Evolutionary conservation across 2,113 vertebrate genomes (phyloP), one percentile per base, ranked within the genome.

Genomic region (Triplophysa siluroides): DNA sequence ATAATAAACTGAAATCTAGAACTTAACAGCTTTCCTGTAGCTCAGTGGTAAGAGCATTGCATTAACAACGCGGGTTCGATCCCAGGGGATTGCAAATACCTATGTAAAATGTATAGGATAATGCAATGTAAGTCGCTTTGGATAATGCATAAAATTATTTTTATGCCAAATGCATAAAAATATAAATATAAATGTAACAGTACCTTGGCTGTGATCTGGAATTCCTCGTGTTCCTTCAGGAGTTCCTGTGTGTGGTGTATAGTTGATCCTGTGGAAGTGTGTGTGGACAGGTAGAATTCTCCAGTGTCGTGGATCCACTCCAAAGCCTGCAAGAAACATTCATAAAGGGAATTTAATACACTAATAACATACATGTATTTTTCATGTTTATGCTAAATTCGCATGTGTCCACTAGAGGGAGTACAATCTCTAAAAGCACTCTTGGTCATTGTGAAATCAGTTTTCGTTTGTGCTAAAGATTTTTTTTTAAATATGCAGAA

Each of bases 301-400:
- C 98, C 98, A 0, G 93, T 99, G 88, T 98, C 97, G 23, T 99
- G 97, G 89, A 99, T 99, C 98, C 98, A 99, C 72, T 99, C 98
- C 60, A 99, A 85, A 78, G 98, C 98, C 98, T 99, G 74, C 47
- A 56, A 21, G 8, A 38, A 38, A 21, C 8, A 58, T 45, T 12
- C 43, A 45, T 38, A 38, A 38, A 38, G 33, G 33, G 33, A 45
- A 45, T 12, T 45, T 12, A 12, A 11, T 45, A 45, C 43, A 45
- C 11, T 12, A 11, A 10, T 43, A 12, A 9, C 11, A 11, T 18
- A 2, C 4, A 58, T 2, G 4, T n/a, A 58, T 58, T n/a, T n/a
- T 13, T 75, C 26, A 21, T 61, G 19, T 76, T 4, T 52, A 33
- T 63, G 54, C 24, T n/a, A 16, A 4, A 29, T 21, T 52, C 68